These are phyloP conservation scores for Pristiophorus japonicus DNA, from an alignment of 2,113 vertebrate genomes.

Conservation along the genomic window DNA sequence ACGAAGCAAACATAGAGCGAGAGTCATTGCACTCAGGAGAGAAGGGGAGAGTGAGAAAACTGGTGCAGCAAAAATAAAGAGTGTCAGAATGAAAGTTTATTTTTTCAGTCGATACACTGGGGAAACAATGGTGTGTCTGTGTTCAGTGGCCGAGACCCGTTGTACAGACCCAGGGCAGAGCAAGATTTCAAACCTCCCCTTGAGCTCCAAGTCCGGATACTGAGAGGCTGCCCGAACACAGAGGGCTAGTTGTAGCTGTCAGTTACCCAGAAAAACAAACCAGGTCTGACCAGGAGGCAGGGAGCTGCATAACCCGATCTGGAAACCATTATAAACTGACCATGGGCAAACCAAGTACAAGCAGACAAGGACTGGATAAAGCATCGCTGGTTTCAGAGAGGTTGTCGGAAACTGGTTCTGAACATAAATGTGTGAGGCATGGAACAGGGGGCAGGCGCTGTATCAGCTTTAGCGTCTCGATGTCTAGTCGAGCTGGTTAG, in stretches of 20 bases:
- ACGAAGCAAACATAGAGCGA: no score
- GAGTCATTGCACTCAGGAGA: no score
- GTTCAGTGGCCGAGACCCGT: background rate
- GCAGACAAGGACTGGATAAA: background rate
- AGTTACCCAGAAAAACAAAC: background rate
- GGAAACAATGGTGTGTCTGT: background rate
- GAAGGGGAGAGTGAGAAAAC: no score
- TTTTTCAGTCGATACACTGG: background rate
- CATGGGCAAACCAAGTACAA: background rate
- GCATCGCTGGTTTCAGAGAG: background rate
- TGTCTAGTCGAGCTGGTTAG: no score
- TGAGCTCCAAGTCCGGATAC: background rate
- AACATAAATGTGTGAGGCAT: background rate
- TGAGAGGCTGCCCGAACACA: background rate
- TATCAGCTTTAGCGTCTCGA: no score
- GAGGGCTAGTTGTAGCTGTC: background rate
- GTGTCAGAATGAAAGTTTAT: background rate
- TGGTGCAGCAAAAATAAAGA: background rate
- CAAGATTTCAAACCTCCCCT: background rate
- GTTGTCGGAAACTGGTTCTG: background rate
- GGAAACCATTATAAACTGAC: background rate
- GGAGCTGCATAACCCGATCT: background rate
- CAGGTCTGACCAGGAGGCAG: background rate
- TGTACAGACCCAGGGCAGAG: background rate
- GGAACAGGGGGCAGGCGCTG: no score